Evolutionary conservation across 2,888 invertebrate species (phyloP), one percentile per base, ranked within the genome.

Genomic region (Drosophila nr. perissopoda): DNA sequence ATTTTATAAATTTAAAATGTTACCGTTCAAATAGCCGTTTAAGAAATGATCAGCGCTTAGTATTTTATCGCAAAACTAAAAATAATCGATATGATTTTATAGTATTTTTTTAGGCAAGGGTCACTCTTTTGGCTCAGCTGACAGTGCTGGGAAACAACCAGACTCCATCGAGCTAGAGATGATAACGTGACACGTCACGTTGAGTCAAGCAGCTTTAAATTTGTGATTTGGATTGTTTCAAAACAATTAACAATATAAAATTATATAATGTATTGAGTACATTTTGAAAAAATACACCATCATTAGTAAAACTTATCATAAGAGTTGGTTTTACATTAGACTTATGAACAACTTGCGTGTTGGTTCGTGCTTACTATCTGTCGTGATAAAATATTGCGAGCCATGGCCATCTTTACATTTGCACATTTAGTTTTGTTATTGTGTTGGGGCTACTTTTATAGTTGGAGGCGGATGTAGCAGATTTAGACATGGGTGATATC

Each of bases 401-500:
- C 4, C 2, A 36, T 42, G 67, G 4, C 54, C 79, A 73, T 61
- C 80, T 8, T 66, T 75, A 74, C 29, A 60, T 79, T 79, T 63
- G 80, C 70, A 67, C 57, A 52, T n/a, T 36, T 31, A 34, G 51
- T 64, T 54, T 78, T 73, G 66, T 75, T 75, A 67, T 64, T 52
- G 59, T 64, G 51, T 18, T 53, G 36, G 4, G 29, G 10, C 53
- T 42, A 57, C 60, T 48, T 73, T 62, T 49, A 33, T 63, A 80
- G 72, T 78, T 76, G 65, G 48, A 53, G 67, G 58, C 61, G 59
- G 53, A 51, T 63, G 76, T 61, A 51, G 42, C 21, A 48, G 77
- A 42, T 60, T 65, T 63, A 59, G 68, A 63, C 61, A 85, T 89
- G 85, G 66, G 61, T 63, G 82, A 87, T 65, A 75, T 70, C 66